phyloP scores from a whole-genome alignment of 2,113 vertebrate species.

The Bothrops jararaca region DNA sequence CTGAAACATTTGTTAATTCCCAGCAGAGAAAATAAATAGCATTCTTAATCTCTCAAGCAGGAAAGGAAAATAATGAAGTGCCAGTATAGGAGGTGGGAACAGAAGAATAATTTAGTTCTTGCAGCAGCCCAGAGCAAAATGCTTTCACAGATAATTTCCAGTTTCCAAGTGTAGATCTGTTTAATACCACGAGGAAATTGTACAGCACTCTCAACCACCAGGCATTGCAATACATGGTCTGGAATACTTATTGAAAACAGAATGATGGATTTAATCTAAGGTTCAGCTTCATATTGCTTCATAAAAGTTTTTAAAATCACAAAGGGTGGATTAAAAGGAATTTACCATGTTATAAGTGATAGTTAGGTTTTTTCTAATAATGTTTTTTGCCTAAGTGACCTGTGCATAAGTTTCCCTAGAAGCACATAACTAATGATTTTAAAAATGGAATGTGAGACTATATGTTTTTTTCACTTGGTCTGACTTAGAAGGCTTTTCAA shows the following conservation, averaged over 20 bases:
- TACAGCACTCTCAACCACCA: neutral
- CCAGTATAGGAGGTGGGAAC: neutral
- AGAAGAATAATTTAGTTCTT: neutral
- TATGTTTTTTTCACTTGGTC: neutral
- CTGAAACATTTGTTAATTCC: neutral
- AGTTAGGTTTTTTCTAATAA: neutral
- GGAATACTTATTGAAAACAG: neutral
- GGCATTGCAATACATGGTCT: neutral
- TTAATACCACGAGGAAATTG: neutral
- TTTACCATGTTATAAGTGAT: neutral
- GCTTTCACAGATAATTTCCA: neutral
- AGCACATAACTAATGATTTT: neutral
- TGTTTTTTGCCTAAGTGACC: neutral
- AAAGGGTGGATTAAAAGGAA: neutral
- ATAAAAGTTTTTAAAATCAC: neutral
- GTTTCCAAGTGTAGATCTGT: neutral
- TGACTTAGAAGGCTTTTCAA: neutral
- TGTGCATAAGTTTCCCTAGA: neutral
- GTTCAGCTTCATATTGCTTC: neutral
- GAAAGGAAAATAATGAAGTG: neutral
- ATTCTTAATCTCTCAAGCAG: neutral
- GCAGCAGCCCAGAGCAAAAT: neutral
- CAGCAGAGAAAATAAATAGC: neutral
- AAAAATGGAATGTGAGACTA: neutral
- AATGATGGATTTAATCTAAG: neutral